phyloP scores from a whole-genome alignment of 2,113 vertebrate genomes.

The Odontesthes bonariensis region DNA sequence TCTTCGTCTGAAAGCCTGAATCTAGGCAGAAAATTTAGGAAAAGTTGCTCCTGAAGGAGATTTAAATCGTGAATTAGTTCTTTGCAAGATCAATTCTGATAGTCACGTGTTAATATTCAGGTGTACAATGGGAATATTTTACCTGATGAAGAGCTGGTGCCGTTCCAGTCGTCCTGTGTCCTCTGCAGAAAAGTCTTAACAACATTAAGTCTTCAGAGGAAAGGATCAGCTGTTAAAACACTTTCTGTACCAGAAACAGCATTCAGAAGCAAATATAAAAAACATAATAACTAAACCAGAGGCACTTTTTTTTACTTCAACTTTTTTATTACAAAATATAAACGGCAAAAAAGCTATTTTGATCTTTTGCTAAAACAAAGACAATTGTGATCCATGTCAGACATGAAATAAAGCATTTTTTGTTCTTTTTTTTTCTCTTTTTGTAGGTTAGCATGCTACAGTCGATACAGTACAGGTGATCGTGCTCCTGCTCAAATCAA shows the following conservation, averaged over 20 bases:
- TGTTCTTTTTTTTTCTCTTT: conserved; percentile 23
- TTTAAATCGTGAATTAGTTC: no score
- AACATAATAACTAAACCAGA: conserved; percentile 34
- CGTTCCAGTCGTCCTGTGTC: no score
- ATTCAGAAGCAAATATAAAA: not conserved
- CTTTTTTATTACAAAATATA: conserved; percentile 82
- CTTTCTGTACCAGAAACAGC: not conserved
- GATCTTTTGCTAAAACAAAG: conserved; percentile 53
- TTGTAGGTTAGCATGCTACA: conserved; percentile 67
- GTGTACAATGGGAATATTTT: not conserved
- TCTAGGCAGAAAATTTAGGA: no score
- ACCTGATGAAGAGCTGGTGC: not conserved
- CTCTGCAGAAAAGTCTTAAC: not conserved
- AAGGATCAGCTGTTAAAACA: not conserved
- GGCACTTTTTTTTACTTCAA: conserved; percentile 30
- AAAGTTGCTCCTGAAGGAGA: no score
- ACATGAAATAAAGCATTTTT: conserved; percentile 25
- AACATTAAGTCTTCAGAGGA: no score
- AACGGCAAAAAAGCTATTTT: conserved; percentile 65
- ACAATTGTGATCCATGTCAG: conserved; percentile 23
- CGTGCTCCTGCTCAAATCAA: conserved; percentile 27
- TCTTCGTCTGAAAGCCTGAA: no score
- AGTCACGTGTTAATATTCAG: no score
- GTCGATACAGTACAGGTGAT: conserved; percentile 63
- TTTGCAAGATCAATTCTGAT: no score